Conservation (phyloP, 2,888 invertebrate species). For the Synergus japonicus region DNA sequence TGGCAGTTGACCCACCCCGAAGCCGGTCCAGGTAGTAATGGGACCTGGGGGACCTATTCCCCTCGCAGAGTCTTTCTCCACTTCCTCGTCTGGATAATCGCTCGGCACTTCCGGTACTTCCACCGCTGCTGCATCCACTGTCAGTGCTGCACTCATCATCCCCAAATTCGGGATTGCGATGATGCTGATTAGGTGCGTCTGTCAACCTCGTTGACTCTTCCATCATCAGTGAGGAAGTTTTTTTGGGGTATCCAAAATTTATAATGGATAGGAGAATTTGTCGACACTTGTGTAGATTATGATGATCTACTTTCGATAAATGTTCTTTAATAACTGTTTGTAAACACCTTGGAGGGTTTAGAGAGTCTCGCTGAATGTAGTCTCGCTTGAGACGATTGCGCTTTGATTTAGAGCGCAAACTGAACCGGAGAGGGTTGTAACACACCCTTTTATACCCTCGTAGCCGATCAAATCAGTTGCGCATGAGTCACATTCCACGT, state of each 20-base stretch:
- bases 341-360: background rate
- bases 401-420: constrained; percentile 59
- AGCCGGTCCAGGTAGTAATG: constrained; percentile 64
- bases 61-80: constrained; percentile 63
- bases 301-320: background rate
- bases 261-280: background rate
- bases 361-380: background rate
- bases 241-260: too few species aligned
- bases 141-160: constrained; percentile 73
- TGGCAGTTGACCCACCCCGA: constrained; percentile 59
- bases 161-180: constrained; percentile 60
- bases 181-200: constrained; percentile 49
- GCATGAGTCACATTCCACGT: constrained; percentile 62
- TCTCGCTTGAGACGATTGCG: constrained; percentile 32
- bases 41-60: constrained; percentile 57
- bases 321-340: background rate
- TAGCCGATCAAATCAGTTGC: constrained; percentile 54
- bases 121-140: constrained; percentile 78
- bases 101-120: constrained; percentile 74
- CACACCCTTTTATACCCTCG: constrained; percentile 67
- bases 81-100: constrained; percentile 65
- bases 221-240: constrained; percentile 53
- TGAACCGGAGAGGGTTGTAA: constrained; percentile 60
- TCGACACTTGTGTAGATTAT: background rate
- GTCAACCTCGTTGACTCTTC: constrained; percentile 67